Evolutionary conservation across 2,113 vertebrate species (phyloP), one percentile per base, ranked within the genome.

Genomic region (Peromyscus polionotus): DNA sequence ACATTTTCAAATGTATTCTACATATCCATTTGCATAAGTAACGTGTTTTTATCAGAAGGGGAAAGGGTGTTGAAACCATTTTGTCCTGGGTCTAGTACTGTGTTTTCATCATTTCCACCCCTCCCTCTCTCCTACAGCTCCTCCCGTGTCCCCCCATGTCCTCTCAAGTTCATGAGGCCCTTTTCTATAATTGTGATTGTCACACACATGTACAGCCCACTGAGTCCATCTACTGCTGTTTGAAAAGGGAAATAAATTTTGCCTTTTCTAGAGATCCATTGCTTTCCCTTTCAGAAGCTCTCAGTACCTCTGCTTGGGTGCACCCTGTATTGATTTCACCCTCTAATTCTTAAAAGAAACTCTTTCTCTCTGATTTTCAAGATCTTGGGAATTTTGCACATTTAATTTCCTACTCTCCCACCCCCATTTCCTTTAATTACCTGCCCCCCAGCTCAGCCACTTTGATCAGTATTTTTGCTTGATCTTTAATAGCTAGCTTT

Each of bases 351-450:
- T 45, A 85, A 36, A 75, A 22, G 57, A 88, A 92, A 90, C 48
- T 26, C 0, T 36, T 51, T 59, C 63, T 81, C 5, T 45, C 16
- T 61, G 17, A 14, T 94, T 91, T 72, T 86, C 2, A 94, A 77
- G 28, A 75, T 70, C 5, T 36, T 84, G 54, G 48, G 17, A n/a
- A 12, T 1, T 59, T 14, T 19, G 7, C 90, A 48, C 6, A 5
- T 31, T 92, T 16, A 42, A 1, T 59, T 14, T 7, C 0, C 8
- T 0, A 16, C 1, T 42, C 20, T 75, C 12, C 14, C 51, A 0
- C 14, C 16, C 13, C 22, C 81, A 85, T 22, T 12, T 39, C 73
- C 39, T 63, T 9, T 77, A 77, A 24, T 11, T 20, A n/a, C 11
- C 2, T 13, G 36, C 3, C 59, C 75, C n/a, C 65, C 19, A 48